These are phyloP conservation scores for Crocodylus rhombifer DNA, from an alignment of 2,797 vertebrate species.

Conservation along the genomic window DNA sequence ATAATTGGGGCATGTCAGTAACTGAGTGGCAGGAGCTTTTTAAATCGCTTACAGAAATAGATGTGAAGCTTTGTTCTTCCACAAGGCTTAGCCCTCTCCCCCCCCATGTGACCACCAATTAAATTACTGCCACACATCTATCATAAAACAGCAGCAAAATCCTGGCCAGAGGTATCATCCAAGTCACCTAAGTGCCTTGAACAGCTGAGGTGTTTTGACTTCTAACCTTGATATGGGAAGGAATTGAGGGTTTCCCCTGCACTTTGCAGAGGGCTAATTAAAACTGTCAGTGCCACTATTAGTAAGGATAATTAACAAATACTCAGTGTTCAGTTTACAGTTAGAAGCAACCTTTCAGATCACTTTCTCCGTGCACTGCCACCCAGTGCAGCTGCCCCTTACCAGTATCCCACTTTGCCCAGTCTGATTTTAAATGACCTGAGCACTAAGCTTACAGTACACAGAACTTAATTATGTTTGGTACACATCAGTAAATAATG, in stretches of 20 bases:
- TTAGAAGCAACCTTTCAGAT: neutral
- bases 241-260: neutral
- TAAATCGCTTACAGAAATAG: neutral
- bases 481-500: neutral
- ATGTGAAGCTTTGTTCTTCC: neutral
- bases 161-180: neutral
- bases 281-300: neutral
- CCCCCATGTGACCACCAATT: neutral
- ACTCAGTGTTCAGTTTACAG: neutral
- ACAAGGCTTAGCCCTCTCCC: neutral
- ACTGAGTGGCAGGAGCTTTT: neutral
- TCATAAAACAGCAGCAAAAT: neutral
- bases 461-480: neutral
- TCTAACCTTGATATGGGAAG: neutral
- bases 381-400: neutral
- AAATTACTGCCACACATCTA: neutral
- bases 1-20: neutral
- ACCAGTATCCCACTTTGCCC: neutral
- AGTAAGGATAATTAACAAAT: neutral
- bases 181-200: neutral
- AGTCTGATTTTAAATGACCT: neutral
- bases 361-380: neutral
- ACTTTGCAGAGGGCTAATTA: neutral
- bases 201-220: neutral
- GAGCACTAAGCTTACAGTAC: neutral